Evolutionary conservation across 2,797 vertebrate species (phyloP), one percentile per base, ranked within the genome.

Genomic region (Tapirus indicus): DNA sequence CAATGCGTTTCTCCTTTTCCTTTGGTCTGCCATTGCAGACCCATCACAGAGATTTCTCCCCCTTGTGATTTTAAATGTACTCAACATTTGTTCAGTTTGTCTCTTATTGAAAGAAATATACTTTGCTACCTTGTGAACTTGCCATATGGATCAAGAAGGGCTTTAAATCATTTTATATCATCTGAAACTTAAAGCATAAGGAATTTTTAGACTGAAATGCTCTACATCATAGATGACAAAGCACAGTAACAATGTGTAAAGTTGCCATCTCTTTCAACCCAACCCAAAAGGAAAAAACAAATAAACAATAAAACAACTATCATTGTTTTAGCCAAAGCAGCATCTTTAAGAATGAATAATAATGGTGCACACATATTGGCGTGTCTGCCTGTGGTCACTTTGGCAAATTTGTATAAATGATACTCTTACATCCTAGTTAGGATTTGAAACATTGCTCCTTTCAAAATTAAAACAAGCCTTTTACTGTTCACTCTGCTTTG

Each of bases 391-490:
- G 41, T 41, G 80, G 54, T 52, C 49, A 54, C 35, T 66, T 64
- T 35, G 71, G 72, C 12, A 93, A 87, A 79, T 77, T 23, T 88
- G 60, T 49, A 44, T 64, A 94, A 92, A 41, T 21, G 41, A 75
- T 69, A 52, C 27, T 58, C 10, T 87, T 32, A 44, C 18, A 38
- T 27, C 44, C 12, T 44, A 78, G 86, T 66, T 38, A 88, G n/a
- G 64, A 64, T 56, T 75, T 82, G 62, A 94, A 94, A 68, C 88
- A 58, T 95, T 78, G 92, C 17, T 91, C 27, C 64, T 96, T 97
- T 96, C 82, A 74, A 74, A 92, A 38, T 18, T 1, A 54, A 35
- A 71, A 71, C 0, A 95, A 77, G 9, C 41, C 38, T 68, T 85
- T 27, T 38, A 84, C 83, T 27, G 66, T 95, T 96, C 90, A 25